These are phyloP conservation scores for Acromyrmex echinatior DNA, from an alignment of 1,140 invertebrate genomes.

Conservation along the genomic window DNA sequence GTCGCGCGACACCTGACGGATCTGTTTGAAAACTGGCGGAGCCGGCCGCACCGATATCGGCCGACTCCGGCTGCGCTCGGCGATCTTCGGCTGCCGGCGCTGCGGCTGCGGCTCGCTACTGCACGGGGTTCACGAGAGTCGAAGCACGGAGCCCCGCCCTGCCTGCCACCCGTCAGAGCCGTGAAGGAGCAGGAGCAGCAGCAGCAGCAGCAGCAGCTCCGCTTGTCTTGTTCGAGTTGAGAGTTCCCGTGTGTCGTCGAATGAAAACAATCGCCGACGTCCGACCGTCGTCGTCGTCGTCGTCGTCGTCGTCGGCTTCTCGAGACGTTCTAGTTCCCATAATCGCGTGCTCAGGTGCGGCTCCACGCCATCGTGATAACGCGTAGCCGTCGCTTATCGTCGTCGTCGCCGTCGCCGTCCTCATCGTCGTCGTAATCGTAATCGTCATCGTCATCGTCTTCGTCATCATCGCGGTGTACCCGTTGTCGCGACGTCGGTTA, in stretches of 20 bases:
- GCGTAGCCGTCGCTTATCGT: background rate
- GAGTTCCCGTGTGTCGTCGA: constrained; percentile 57
- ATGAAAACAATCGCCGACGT: constrained; percentile 73
- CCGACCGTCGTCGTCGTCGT: constrained; percentile 23
- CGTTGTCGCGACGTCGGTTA: constrained; percentile 59
- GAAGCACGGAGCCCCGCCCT: constrained; percentile 83
- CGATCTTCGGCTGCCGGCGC: background rate
- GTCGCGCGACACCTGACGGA: background rate
- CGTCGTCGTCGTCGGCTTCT: background rate
- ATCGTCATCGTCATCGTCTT: background rate
- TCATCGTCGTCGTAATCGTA: background rate
- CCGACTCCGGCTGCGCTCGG: constrained; percentile 65
- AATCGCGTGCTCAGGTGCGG: background rate
- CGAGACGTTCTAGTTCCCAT: constrained; percentile 25
- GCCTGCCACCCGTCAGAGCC: constrained; percentile 80
- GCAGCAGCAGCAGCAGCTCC: constrained; percentile 63
- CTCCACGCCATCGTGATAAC: constrained; percentile 12
- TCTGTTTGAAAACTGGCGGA: constrained; percentile 4
- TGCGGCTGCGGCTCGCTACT: constrained; percentile 60
- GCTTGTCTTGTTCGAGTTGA: constrained; percentile 57
- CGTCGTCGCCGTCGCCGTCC: background rate
- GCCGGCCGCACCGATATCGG: constrained; percentile 27
- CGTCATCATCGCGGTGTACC: constrained; percentile 6
- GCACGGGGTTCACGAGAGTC: constrained; percentile 79
- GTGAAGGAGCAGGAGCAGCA: constrained; percentile 70